Evolutionary conservation across 2,113 vertebrate species (phyloP).

Genomic region (Brachypteracias leptosomus): DNA sequence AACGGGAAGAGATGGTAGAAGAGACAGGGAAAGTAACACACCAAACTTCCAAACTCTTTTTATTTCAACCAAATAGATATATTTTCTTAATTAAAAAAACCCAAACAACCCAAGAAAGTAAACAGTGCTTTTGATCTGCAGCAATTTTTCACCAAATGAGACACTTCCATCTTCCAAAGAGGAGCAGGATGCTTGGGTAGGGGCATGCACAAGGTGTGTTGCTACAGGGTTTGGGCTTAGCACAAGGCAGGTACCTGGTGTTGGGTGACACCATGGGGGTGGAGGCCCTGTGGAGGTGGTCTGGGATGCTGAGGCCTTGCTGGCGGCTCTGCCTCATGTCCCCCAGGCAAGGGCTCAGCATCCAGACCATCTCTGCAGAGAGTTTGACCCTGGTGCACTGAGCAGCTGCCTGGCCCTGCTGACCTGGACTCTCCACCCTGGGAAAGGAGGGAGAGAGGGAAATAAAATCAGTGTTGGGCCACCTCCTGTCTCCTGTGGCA

Average conservation of each 20-base stretch:
- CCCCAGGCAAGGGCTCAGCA: neutral
- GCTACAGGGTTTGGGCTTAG: neutral
- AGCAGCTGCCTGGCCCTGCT: neutral
- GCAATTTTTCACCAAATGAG: neutral
- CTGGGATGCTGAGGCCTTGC: neutral
- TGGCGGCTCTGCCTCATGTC: neutral
- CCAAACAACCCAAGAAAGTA: neutral
- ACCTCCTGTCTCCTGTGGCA: neutral
- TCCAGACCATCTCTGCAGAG: rapidly evolving
- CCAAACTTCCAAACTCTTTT: constrained; percentile 32
- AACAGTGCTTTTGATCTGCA: neutral
- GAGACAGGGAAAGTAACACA: constrained; percentile 14
- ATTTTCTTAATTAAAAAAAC: neutral
- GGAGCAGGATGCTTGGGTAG: neutral
- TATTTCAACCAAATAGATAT: neutral
- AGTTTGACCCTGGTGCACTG: rapidly evolving
- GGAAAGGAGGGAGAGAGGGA: neutral
- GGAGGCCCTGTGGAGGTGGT: neutral
- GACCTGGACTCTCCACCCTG: neutral
- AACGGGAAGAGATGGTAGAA: neutral
- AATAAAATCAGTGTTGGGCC: neutral
- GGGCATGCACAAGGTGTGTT: neutral
- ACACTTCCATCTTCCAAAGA: neutral
- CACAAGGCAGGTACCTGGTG: neutral
- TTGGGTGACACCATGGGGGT: neutral